Evolutionary conservation across 2,113 vertebrate genomes (phyloP).

Genomic region (Amazona vittata): DNA sequence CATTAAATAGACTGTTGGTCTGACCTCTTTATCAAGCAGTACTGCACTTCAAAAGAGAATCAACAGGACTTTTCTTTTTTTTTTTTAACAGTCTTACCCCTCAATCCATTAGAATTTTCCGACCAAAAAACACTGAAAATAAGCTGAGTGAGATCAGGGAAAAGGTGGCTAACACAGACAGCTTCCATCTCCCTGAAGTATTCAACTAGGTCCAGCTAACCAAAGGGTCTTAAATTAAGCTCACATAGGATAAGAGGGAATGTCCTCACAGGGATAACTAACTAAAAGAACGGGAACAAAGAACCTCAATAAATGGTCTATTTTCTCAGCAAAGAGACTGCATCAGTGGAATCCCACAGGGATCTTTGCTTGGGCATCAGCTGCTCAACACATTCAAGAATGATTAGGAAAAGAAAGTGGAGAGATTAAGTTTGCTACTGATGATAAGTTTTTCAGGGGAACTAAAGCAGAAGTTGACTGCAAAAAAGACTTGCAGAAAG

Average conservation of each 20-base stretch:
- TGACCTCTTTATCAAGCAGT: neutral
- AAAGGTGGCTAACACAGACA: neutral
- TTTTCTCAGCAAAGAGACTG: neutral
- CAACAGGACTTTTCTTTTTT: neutral
- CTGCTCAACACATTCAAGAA: neutral
- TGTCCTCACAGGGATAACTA: neutral
- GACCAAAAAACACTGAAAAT: neutral
- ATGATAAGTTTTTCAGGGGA: neutral
- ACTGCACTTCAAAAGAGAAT: neutral
- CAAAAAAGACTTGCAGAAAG: neutral
- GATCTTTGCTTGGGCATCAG: neutral
- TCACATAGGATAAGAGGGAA: neutral
- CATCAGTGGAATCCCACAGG: neutral
- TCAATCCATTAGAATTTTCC: neutral
- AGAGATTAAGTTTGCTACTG: slow-evolving; percentile 4
- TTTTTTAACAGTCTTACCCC: neutral
- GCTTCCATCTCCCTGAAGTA: neutral
- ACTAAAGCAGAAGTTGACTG: neutral
- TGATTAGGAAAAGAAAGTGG: neutral
- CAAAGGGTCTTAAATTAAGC: neutral
- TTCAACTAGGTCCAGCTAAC: neutral
- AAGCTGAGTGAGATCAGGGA: neutral
- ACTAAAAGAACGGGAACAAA: neutral
- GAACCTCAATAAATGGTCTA: neutral
- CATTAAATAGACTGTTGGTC: neutral